phyloP scores from a whole-genome alignment of 2,888 invertebrate genomes.

The Agrilus cyanescens region DNA sequence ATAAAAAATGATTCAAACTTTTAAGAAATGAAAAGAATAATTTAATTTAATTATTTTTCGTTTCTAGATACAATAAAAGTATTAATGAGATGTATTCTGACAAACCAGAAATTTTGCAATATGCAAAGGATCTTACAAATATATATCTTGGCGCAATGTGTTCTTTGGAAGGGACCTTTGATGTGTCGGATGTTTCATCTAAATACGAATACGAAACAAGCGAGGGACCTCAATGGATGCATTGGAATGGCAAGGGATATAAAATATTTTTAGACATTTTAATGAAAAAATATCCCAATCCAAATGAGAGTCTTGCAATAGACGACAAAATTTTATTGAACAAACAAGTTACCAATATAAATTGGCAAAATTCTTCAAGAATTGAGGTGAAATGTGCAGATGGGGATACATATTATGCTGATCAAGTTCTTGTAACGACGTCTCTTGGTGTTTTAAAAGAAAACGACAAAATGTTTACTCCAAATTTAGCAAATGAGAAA shows the following conservation, averaged over 20 bases:
- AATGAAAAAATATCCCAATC: conserved; percentile 26
- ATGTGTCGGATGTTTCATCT: conserved; percentile 51
- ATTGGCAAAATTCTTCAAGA: conserved; percentile 6
- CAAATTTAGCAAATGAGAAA: conserved; percentile 41
- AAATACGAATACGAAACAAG: conserved; percentile 48
- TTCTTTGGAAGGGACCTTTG: conserved; percentile 40
- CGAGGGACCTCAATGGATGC: conserved; percentile 51
- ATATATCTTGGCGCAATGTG: conserved; percentile 3
- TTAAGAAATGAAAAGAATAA: background rate
- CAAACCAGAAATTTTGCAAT: background rate
- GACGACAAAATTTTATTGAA: conserved; percentile 17
- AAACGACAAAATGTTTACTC: conserved; percentile 39
- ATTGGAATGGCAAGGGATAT: conserved; percentile 61
- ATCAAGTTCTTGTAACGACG: conserved; percentile 51
- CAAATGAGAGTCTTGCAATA: no score
- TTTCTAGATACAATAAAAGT: background rate
- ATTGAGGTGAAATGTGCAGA: conserved; percentile 38
- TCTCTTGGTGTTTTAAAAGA: conserved; percentile 58
- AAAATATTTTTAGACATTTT: conserved; percentile 50
- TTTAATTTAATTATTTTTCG: background rate
- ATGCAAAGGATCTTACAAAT: background rate
- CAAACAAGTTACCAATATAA: conserved; percentile 11
- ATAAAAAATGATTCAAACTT: background rate
- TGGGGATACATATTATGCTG: conserved; percentile 39
- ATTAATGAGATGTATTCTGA: background rate